These are phyloP conservation scores for Tyria jacobaeae DNA, from an alignment of 2,888 invertebrate genomes.

Conservation along the genomic window DNA sequence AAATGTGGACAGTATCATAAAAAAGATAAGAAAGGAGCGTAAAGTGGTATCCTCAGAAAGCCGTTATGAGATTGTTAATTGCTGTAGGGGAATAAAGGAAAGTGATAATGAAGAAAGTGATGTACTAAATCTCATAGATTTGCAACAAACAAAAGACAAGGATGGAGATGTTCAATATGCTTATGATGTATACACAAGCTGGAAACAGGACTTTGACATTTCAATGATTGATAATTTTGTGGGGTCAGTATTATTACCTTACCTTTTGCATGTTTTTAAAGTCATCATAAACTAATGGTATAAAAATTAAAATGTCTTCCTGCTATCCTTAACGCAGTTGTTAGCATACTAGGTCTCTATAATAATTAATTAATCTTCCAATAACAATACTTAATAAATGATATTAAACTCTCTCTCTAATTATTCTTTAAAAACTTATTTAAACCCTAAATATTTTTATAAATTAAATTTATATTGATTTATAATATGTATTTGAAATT, in stretches of 20 bases:
- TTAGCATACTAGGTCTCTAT: too few relatives aligned
- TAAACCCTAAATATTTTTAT: too few relatives aligned
- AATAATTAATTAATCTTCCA: too few relatives aligned
- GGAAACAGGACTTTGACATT: slow-evolving; percentile 75
- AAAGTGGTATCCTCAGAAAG: slow-evolving; percentile 68
- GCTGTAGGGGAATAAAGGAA: slow-evolving; percentile 70
- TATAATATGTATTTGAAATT: too few relatives aligned
- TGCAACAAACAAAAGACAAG: slow-evolving; percentile 62
- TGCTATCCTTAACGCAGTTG: too few relatives aligned
- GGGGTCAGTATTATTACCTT: slow-evolving; percentile 57
- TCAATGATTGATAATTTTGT: slow-evolving; percentile 77
- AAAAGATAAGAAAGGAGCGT: slow-evolving; percentile 74
- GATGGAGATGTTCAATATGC: slow-evolving; percentile 67
- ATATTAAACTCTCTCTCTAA: too few relatives aligned
- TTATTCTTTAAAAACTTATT: too few relatives aligned
- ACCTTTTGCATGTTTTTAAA: neutral
- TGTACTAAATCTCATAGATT: slow-evolving; percentile 71
- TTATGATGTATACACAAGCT: slow-evolving; percentile 78
- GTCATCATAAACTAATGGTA: too few relatives aligned
- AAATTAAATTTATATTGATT: too few relatives aligned
- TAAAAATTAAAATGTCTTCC: too few relatives aligned
- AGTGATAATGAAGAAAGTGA: slow-evolving; percentile 40
- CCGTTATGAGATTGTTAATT: slow-evolving; percentile 79
- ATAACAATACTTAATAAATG: too few relatives aligned
- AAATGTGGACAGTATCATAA: slow-evolving; percentile 70